Conservation (phyloP, 2,797 vertebrate genomes). For the Lemur catta region DNA sequence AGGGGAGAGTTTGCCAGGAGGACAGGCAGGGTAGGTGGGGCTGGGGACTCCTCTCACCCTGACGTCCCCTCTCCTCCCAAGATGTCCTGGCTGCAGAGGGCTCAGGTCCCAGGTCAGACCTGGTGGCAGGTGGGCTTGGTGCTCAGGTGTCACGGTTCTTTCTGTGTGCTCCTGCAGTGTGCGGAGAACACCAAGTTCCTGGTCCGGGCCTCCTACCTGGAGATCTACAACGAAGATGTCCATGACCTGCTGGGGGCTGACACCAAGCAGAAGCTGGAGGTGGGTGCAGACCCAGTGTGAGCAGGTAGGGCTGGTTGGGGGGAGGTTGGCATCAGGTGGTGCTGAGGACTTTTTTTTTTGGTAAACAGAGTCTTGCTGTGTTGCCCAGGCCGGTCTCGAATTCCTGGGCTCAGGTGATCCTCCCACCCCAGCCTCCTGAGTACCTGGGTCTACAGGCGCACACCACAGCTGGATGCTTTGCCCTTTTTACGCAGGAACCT, state of each 20-base stretch:
- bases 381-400: neutral
- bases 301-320: neutral
- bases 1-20: neutral
- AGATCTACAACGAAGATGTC: constrained; percentile 94
- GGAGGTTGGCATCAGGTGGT: neutral
- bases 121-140: neutral
- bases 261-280: constrained; percentile 93
- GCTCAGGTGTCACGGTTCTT: neutral
- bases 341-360: neutral
- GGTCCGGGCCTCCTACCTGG: constrained; percentile 92
- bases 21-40: neutral
- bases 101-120: neutral
- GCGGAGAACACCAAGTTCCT: constrained; percentile 93
- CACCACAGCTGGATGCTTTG: neutral
- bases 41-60: neutral
- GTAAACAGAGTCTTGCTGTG: neutral
- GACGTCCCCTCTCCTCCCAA: accelerated
- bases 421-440: neutral
- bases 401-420: neutral
- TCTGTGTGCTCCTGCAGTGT: constrained; percentile 83
- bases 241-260: constrained; percentile 91
- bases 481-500: neutral
- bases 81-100: neutral
- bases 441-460: neutral
- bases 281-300: constrained; percentile 67